A percentile compares a stretch with the other conserved stretches of the same genome.
Evolutionary conservation across 2,113 vertebrate species (phyloP).

Genomic region (Tragelaphus scriptus): DNA sequence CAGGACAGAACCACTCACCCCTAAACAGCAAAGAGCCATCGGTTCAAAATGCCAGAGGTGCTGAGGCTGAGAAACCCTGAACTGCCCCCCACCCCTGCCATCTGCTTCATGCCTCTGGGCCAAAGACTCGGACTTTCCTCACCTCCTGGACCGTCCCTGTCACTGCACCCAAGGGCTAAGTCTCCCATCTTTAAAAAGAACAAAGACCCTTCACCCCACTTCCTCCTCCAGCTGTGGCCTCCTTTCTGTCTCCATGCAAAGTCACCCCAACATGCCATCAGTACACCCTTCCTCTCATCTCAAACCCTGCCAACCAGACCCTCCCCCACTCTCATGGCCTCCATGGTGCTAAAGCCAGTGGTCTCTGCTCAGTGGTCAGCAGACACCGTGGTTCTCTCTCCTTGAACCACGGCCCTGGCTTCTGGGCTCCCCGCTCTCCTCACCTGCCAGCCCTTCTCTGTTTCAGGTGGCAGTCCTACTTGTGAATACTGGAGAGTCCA

Average conservation of each 20-base stretch:
- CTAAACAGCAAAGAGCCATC: not conserved
- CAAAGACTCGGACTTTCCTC: not conserved
- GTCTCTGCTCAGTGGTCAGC: not conserved
- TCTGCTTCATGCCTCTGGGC: not conserved
- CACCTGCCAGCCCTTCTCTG: not conserved
- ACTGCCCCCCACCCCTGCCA: rapidly evolving
- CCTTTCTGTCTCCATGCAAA: not conserved
- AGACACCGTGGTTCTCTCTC: not conserved
- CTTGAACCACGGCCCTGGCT: not conserved
- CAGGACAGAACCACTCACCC: not conserved
- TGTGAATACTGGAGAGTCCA: no score
- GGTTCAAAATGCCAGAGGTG: no score
- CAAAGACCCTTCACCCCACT: not conserved
- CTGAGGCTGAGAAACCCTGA: not conserved
- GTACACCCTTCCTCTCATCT: no score
- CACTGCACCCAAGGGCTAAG: not conserved
- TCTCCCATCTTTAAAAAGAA: not conserved
- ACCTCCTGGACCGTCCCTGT: not conserved
- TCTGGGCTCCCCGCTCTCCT: not conserved
- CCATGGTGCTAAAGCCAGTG: rapidly evolving
- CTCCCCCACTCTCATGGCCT: not conserved
- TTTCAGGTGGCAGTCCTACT: not conserved
- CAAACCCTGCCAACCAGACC: not conserved
- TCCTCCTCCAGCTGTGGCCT: not conserved
- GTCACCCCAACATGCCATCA: not conserved